Evolutionary conservation across 2,113 vertebrate species (phyloP).

Genomic region (Alouatta palliata): DNA sequence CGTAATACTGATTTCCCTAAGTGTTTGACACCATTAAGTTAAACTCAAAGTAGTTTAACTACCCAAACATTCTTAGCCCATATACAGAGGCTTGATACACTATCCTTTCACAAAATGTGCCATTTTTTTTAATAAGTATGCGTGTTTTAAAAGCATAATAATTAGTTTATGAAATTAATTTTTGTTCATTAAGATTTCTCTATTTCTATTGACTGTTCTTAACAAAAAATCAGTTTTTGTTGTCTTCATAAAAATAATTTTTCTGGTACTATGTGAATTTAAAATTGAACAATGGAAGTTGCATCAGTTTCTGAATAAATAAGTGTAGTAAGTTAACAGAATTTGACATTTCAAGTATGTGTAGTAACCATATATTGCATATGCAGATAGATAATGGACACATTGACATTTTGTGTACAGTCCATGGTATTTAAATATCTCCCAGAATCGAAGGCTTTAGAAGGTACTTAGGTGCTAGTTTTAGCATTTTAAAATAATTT

Average conservation of each 20-base stretch:
- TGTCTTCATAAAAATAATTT: constrained; percentile 51
- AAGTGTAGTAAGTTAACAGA: constrained; percentile 52
- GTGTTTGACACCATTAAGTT: constrained; percentile 8
- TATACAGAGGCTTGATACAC: not conserved
- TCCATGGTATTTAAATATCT: not conserved
- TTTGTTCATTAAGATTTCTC: constrained; percentile 29
- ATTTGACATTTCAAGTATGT: constrained; percentile 50
- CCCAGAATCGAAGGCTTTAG: not conserved
- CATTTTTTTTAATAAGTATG: not conserved
- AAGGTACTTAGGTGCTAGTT: constrained; percentile 31
- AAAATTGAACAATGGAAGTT: constrained; percentile 43
- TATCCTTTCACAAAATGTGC: not conserved
- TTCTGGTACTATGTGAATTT: not conserved
- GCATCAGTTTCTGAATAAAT: constrained; percentile 62
- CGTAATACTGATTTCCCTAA: not conserved
- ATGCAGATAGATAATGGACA: constrained; percentile 51
- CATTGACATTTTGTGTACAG: constrained; percentile 26
- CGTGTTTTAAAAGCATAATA: constrained; percentile 16
- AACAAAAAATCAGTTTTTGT: constrained; percentile 46
- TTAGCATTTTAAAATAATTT: constrained; percentile 63
- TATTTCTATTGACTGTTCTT: constrained; percentile 55
- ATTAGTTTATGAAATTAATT: constrained; percentile 25
- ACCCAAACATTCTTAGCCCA: not conserved
- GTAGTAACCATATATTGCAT: not conserved
- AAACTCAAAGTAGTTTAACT: constrained; percentile 36